Percentiles rank a stretch among this genome's conserved stretches.
Conservation (phyloP, 2,113 vertebrate species). For the Chlamydotis undulata region DNA sequence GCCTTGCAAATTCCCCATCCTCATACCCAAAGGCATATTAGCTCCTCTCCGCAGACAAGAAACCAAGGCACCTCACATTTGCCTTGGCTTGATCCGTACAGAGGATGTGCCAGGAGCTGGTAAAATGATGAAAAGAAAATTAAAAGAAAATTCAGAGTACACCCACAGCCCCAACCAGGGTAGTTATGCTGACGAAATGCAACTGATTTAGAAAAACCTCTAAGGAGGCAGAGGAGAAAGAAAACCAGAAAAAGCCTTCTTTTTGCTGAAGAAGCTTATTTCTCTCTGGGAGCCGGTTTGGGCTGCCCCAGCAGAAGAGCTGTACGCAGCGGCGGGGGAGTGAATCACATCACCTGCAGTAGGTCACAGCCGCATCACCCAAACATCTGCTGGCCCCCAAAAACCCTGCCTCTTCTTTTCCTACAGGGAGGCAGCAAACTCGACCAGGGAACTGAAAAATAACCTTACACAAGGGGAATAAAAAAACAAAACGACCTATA, state of each 20-base stretch:
- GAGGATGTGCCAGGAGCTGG: not conserved
- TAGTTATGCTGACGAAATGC: not conserved
- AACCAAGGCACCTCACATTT: not conserved
- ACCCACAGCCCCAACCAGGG: not conserved
- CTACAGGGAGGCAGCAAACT: not conserved
- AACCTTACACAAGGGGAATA: not conserved
- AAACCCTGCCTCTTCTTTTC: not conserved
- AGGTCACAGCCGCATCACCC: not conserved
- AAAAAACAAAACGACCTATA: not conserved
- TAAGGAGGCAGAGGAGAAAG: not conserved
- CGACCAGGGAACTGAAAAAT: not conserved
- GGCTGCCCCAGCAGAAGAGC: not conserved
- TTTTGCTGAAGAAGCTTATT: not conserved
- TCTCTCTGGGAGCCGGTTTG: not conserved
- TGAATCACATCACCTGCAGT: not conserved
- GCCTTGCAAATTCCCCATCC: not conserved
- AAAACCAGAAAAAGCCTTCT: not conserved
- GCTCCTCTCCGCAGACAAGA: not conserved
- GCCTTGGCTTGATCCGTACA: not conserved
- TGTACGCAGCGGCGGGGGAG: not conserved
- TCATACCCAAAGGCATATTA: not conserved
- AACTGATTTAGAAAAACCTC: not conserved
- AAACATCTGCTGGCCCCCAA: fast-evolving
- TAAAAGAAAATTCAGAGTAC: not conserved
- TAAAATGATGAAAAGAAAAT: not conserved